Evolutionary conservation across 2,113 vertebrate species (phyloP), one percentile per base, ranked within the genome.

Genomic region (Pica pica): DNA sequence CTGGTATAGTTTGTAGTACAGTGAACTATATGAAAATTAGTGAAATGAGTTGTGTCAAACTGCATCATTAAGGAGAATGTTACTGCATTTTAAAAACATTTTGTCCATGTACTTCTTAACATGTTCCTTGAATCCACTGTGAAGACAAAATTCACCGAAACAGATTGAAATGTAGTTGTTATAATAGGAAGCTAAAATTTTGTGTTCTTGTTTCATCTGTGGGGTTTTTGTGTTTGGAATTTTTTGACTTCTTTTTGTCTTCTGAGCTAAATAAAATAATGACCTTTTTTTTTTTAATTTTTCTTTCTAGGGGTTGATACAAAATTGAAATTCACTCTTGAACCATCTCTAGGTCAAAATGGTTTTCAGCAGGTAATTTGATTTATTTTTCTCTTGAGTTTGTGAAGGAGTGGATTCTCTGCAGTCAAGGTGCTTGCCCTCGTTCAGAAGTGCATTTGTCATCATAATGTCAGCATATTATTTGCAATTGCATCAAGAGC

Each of bases 281-380:
- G 22, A 56, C n/a, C 0, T 4, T 16, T 76, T 87, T 68, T 68
- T 69, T 76, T 64, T 35, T 9, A 4, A 19, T 65, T 93, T 96
- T 96, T 87, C 65, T 89, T 96, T 97, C 27, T 75, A 99, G 99
- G 99, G 74, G 99, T 99, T 78, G 99, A 99, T 96, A 99, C 99
- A 31, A 99, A 99, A 94, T 97, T 99, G 97, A 99, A 99, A 97
- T 99, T 99, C 80, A 99, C 99, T 90, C 98, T 99, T 80, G 99
- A 99, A 74, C 99, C 99, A 11, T 99, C 98, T 55, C 95, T 99
- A 95, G 99, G 99, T 86, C 99, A 99, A 95, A 99, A 99, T 97
- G 99, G 99, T 77, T 99, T 99, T 98, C 99, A 99, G 96, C 99
- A 99, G 99, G 99, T 99, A 98, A 98, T 90, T 60, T 79, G 53